Evolutionary conservation across 2,797 vertebrate species (phyloP), one percentile per base, ranked within the genome.

Genomic region (Ceyx erithaca): DNA sequence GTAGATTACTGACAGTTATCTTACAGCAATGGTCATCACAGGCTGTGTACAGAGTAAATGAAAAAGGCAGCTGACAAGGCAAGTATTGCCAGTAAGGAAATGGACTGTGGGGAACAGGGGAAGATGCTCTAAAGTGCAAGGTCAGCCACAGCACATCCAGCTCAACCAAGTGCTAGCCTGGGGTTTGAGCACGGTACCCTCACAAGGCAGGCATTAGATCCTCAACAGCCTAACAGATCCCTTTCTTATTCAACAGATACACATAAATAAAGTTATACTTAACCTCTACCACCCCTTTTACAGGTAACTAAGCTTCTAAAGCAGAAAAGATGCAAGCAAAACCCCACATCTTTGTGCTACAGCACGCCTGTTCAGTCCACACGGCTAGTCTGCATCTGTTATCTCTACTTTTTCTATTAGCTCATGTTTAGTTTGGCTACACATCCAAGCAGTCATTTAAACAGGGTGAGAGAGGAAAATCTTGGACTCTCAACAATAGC

Each of bases 401-500:
- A 96, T 85, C 87, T 85, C 69, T 15, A 49, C 26, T 76, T 80
- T 93, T 94, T 94, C 92, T 87, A 92, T 90, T 91, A 81, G 92
- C 87, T 90, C 79, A 19, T 90, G 78, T 94, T 95, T 94, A 68
- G 55, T 84, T 93, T 96, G 93, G 95, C 90, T 78, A 14, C 78
- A 87, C 76, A 86, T 92, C 87, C 85, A 90, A 94, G 92, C 64
- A 89, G 72, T 83, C 72, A 40, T 68, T 82, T 69, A 81, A 61
- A 48, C 54, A 72, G 46, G 71, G 87, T 25, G n/a, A 93, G 84
- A 93, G 90, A 92, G 86, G 88, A 80, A 96, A 96, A 93, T 90
- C 87, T 95, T 95, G 95, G 92, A 86, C 79, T 73, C 54, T 9
- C 46, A 93, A 95, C 93, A 95, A 93, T 92, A 88, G 92, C 78